A percentile compares a stretch with the other conserved stretches of the same genome.
Conservation (phyloP, 2,113 vertebrate genomes). For the Sylvilagus bachmani region DNA sequence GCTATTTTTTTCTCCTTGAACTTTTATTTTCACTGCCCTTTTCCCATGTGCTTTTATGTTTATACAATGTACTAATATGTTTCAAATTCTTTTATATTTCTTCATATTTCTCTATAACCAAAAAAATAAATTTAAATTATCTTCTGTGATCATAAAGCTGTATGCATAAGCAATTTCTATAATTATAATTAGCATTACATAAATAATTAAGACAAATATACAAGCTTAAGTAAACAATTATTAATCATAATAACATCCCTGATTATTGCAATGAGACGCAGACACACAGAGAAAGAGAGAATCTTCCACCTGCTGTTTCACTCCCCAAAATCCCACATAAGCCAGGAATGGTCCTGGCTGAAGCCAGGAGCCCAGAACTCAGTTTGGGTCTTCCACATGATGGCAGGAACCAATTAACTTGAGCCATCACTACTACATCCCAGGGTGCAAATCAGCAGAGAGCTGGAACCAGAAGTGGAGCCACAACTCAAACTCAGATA, state of each 20-base stretch:
- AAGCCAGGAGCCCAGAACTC: no score
- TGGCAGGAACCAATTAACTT: no score
- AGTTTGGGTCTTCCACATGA: no score
- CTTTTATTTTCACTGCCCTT: background rate
- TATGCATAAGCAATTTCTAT: background rate
- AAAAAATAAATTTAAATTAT: background rate
- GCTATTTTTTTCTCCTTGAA: background rate
- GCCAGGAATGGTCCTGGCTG: no score
- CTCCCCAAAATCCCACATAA: no score
- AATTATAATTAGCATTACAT: background rate
- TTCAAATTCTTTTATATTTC: background rate
- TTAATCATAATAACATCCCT: background rate
- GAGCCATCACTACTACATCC: no score
- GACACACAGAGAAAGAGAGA: no score
- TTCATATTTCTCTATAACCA: constrained; percentile 5
- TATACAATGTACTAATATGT: background rate
- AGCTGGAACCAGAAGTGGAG: no score
- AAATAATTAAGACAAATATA: background rate
- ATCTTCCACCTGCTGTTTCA: no score
- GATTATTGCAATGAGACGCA: no score
- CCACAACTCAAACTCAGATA: no score
- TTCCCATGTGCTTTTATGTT: background rate
- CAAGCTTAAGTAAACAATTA: background rate
- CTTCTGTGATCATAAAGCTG: background rate
- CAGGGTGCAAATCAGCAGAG: no score